Conservation (phyloP, 30 jellyfish, hydroid and myxozoan genomes). For the Aurelia sp. region DNA sequence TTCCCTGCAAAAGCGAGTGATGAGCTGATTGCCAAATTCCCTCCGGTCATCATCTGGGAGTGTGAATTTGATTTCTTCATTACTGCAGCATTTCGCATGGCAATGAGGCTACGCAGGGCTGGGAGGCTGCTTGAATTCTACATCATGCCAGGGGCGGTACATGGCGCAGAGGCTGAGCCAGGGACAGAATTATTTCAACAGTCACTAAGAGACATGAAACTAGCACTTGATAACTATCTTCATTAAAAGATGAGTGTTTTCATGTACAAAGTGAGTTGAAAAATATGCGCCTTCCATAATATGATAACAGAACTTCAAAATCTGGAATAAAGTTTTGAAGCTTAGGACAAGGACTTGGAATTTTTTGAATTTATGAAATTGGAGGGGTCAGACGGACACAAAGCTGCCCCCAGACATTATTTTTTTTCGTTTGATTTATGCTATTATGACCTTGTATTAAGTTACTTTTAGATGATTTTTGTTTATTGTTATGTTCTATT, state of each 20-base stretch:
- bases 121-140: constrained; percentile 53
- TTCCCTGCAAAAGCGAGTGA: constrained; percentile 67
- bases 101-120: constrained; percentile 52
- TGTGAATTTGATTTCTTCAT: constrained; percentile 39
- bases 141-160: constrained; percentile 46
- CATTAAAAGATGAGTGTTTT: background rate
- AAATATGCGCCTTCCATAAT: too few relatives aligned
- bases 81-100: constrained; percentile 33
- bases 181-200: background rate
- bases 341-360: too few relatives aligned
- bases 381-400: too few relatives aligned
- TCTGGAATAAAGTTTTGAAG: too few relatives aligned
- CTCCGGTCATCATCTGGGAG: constrained; percentile 40
- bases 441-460: too few relatives aligned
- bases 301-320: too few relatives aligned
- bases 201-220: background rate
- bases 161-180: constrained; percentile 6
- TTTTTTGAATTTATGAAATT: too few relatives aligned
- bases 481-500: too few relatives aligned
- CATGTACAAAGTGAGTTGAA: too few relatives aligned
- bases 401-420: too few relatives aligned
- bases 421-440: too few relatives aligned
- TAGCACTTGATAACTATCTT: constrained; percentile 24
- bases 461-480: too few relatives aligned
- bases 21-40: constrained; percentile 38